Conservation (phyloP, 1,140 invertebrate genomes). For the Antheraea pernyi region DNA sequence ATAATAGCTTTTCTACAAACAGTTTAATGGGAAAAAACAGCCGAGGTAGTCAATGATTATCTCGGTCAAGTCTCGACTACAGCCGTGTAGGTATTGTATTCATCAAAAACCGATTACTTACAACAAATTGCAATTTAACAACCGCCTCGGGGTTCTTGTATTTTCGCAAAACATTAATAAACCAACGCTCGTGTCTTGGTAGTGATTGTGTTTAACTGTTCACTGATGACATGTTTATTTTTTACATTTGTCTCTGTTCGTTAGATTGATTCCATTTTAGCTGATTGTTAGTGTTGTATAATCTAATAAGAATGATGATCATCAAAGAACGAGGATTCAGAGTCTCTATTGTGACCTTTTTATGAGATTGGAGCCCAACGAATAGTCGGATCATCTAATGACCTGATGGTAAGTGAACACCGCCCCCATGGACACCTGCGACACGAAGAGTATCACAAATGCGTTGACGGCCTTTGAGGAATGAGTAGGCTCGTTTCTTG, state of each 20-base stretch:
- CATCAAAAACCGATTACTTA: slow-evolving; percentile 70
- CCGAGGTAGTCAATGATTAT: not conserved
- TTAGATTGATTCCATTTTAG: not conserved
- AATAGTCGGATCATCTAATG: too few relatives aligned
- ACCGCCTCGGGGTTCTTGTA: slow-evolving; percentile 26
- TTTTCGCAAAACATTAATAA: not conserved
- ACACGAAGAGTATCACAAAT: too few relatives aligned
- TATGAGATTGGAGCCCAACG: too few relatives aligned
- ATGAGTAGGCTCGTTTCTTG: too few relatives aligned
- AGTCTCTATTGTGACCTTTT: too few relatives aligned
- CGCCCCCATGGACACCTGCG: too few relatives aligned
- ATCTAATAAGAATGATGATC: too few relatives aligned
- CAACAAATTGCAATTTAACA: slow-evolving; percentile 65
- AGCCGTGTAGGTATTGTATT: slow-evolving; percentile 28
- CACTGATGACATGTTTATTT: not conserved
- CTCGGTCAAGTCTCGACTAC: not conserved
- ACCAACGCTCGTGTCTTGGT: not conserved
- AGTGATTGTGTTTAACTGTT: not conserved
- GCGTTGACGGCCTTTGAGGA: too few relatives aligned
- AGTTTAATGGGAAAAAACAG: not conserved
- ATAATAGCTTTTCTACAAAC: slow-evolving; percentile 2
- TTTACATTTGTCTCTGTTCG: not conserved
- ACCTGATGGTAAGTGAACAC: too few relatives aligned
- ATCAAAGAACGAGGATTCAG: too few relatives aligned
- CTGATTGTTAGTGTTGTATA: too few relatives aligned